Evolutionary conservation across 1,140 invertebrate species (phyloP), one percentile per base, ranked within the genome.

Genomic region (Pseudomyrmex pallidus): DNA sequence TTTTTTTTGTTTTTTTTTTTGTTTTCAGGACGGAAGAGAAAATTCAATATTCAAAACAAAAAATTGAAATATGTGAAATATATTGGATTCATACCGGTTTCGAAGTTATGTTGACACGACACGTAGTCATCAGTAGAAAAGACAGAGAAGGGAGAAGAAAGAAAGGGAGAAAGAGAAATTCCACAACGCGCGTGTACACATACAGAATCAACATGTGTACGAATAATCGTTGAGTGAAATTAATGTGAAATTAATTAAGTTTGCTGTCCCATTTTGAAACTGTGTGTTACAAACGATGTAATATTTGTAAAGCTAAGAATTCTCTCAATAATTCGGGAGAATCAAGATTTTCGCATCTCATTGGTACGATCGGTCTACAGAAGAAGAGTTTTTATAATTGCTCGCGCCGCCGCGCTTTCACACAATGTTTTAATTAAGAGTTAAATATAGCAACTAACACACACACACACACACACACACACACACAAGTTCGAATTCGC

Each of bases 111-210:
- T 35, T 35, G 50, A 62, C 12, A 62, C 12, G 22, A 12, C n/a
- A 12, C n/a, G 64, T 76, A 66, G 64, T 76, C 12, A 48, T 76
- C 12, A 48, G 20, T 22, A 61, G n/a, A 78, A 67, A 70, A 78
- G 44, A 57, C 10, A 78, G 5, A 78, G 63, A 44, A n/a, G 46
- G 7, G 1, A 12, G 35, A 22, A 15, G 48, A 25, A 20, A 25
- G 5, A 17, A 15, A n/a, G 44, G 22, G 15, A 17, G 76, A 25
- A 35, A 78, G 67, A 70, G 64, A 78, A 50, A n/a, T 68, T 22
- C 7, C 52, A 25, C 25, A 35, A 35, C 35, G 35, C 54, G 64
- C 13, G 54, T 50, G 66, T 22, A 64, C 44, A 52, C 52, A 61
- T 66, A 48, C 64, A 70, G 44, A 50, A 70, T 25, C 44, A 59